Conservation (phyloP, 1,140 invertebrate species). For the Drosophila carrolli region DNA sequence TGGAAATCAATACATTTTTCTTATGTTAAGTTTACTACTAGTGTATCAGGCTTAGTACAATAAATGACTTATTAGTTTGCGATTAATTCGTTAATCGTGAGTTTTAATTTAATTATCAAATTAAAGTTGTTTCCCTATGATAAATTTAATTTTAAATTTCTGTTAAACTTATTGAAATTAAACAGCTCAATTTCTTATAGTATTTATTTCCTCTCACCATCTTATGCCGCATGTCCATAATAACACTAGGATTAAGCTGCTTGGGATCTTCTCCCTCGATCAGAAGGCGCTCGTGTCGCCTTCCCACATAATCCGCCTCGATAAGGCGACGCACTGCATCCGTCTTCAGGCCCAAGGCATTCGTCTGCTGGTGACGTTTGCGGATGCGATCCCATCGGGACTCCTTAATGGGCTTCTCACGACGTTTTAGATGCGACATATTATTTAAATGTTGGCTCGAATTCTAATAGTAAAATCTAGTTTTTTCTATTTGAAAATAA, state of each 20-base stretch:
- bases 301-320: conserved; percentile 69
- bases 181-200: too few species aligned
- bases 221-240: conserved; percentile 83
- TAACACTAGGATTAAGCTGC: conserved; percentile 66
- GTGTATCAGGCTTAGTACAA: too few species aligned
- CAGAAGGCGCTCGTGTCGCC: conserved; percentile 52
- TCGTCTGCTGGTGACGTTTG: conserved; percentile 59
- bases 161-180: too few species aligned
- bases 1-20: neutral
- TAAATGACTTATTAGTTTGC: too few species aligned
- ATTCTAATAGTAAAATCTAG: neutral
- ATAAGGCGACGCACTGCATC: conserved; percentile 76
- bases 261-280: conserved; percentile 64
- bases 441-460: neutral
- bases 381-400: conserved; percentile 83
- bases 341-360: conserved; percentile 59
- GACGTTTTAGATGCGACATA: conserved; percentile 59
- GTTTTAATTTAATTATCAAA: too few species aligned
- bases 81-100: too few species aligned
- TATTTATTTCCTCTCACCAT: conserved; percentile 50
- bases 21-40: too few species aligned
- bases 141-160: too few species aligned
- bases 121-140: too few species aligned
- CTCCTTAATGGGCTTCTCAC: conserved; percentile 78
- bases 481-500: neutral